Conservation (phyloP, 2,797 vertebrate species). For the Cossypha niveicapilla region DNA sequence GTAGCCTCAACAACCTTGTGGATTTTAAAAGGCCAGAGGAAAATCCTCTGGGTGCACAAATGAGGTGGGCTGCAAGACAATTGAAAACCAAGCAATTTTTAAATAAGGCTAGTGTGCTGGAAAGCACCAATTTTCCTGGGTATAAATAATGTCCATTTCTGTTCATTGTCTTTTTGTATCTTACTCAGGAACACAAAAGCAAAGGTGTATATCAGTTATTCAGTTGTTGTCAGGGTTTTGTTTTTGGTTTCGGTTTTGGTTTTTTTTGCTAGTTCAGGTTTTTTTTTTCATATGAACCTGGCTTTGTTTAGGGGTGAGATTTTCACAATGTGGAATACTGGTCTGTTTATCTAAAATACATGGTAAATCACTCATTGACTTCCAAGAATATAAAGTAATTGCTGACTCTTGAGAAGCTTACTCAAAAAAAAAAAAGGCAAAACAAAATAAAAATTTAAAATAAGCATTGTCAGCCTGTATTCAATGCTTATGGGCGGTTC, state of each 20-base stretch:
- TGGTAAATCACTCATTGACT: background rate
- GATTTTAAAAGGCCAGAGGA: background rate
- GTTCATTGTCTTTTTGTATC: background rate
- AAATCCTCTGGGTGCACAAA: constrained; percentile 19
- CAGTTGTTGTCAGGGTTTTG: background rate
- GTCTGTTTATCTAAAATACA: background rate
- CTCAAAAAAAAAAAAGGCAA: background rate
- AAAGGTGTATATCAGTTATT: background rate
- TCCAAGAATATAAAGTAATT: background rate
- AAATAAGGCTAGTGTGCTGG: background rate
- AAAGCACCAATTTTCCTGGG: background rate
- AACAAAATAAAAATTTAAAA: background rate
- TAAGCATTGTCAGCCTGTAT: background rate
- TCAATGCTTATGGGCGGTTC: background rate
- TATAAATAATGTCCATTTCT: background rate
- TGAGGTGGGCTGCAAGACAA: background rate
- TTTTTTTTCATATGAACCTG: background rate
- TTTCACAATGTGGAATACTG: background rate
- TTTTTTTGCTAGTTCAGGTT: background rate
- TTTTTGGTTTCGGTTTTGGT: no score
- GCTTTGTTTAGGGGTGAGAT: background rate
- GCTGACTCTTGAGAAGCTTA: background rate
- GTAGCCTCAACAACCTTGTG: background rate
- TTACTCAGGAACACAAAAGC: background rate
- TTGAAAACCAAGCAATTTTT: background rate